A percentile compares a stretch with the other conserved stretches of the same genome.
These are phyloP conservation scores for Sepiola atlantica DNA, from an alignment of 2,888 invertebrate genomes.

Conservation along the genomic window DNA sequence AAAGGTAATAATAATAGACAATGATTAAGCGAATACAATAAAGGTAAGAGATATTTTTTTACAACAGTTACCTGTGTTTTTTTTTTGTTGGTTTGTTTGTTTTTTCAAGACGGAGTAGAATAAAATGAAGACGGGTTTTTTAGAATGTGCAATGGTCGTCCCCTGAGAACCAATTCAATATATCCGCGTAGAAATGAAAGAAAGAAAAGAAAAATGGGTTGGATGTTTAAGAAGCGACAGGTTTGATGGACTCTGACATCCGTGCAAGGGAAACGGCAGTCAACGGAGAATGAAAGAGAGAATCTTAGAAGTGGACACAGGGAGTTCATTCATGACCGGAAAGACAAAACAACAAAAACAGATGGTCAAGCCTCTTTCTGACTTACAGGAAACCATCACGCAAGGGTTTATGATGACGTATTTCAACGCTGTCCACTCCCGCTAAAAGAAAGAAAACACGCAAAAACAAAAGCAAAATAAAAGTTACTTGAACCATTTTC, in stretches of 20 bases:
- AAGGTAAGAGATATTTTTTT: background rate
- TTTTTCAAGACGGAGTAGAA: background rate
- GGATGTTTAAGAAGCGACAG: background rate
- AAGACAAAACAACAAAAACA: background rate
- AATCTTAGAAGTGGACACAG: background rate
- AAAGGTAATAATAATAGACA: too few species aligned
- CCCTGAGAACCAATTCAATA: background rate
- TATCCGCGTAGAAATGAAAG: background rate
- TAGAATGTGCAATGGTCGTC: background rate
- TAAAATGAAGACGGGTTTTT: background rate
- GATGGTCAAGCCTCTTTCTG: background rate
- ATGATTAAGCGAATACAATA: background rate
- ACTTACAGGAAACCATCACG: background rate
- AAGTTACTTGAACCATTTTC: background rate
- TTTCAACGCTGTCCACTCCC: background rate
- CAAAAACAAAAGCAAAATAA: background rate
- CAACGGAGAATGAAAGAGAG: background rate
- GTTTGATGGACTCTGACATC: background rate
- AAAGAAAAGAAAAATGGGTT: background rate
- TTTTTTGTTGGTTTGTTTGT: background rate
- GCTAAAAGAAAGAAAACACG: background rate
- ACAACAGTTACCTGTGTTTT: background rate
- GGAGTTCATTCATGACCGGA: background rate
- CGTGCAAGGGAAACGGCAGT: background rate
- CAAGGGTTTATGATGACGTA: background rate